Evolutionary conservation across 2,113 vertebrate genomes (phyloP).

Genomic region (Lanius ludovicianus): DNA sequence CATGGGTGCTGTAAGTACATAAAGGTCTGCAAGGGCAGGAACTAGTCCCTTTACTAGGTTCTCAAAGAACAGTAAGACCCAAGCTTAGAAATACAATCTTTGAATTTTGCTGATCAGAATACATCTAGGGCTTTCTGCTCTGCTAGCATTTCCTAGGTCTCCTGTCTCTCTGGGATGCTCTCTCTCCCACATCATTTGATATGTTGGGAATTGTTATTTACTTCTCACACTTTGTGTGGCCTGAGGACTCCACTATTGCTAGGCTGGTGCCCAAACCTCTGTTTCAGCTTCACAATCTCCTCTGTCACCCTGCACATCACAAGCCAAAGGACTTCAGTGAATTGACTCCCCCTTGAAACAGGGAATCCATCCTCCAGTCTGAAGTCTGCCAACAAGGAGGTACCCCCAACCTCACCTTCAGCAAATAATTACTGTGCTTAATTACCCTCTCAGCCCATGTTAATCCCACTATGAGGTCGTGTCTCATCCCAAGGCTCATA

Average conservation of each 20-base stretch:
- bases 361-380: neutral
- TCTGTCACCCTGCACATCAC: neutral
- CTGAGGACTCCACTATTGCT: neutral
- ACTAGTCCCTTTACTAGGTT: neutral
- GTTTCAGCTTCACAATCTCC: neutral
- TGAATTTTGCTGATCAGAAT: neutral
- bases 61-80: neutral
- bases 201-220: neutral
- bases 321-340: neutral
- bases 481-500: conserved; percentile 28
- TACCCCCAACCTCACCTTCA: neutral
- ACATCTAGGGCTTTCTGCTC: neutral
- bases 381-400: neutral
- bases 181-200: neutral
- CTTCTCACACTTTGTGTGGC: conserved; percentile 4
- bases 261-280: neutral
- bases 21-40: neutral
- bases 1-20: neutral
- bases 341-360: neutral
- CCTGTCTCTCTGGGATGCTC: neutral
- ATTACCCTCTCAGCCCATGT: conserved; percentile 27
- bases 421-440: conserved; percentile 6
- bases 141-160: neutral
- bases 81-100: neutral
- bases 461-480: conserved; percentile 43